Evolutionary conservation across 2,888 invertebrate species (phyloP).

Genomic region (Apamea monoglypha): DNA sequence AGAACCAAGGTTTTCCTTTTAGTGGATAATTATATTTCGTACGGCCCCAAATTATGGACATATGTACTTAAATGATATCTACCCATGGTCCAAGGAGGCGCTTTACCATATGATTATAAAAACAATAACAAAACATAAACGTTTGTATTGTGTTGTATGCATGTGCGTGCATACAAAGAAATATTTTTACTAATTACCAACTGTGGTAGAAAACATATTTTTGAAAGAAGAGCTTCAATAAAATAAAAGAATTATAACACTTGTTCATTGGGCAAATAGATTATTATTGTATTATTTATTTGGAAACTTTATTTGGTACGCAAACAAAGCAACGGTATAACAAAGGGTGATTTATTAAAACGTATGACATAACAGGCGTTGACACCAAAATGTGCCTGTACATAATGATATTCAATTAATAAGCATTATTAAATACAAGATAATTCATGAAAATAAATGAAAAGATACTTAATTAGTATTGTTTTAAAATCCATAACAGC

Average conservation of each 20-base stretch:
- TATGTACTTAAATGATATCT: background rate
- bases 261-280: conserved; percentile 8
- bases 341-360: conserved; percentile 54
- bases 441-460: conserved; percentile 11
- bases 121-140: background rate
- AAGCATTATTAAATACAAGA: conserved; percentile 3
- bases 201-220: background rate
- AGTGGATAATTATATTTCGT: conserved; percentile 24
- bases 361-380: conserved; percentile 18
- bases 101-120: background rate
- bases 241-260: conserved; percentile 1
- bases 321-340: conserved; percentile 47
- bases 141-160: background rate
- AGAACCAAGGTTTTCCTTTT: conserved; percentile 37
- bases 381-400: conserved; percentile 19
- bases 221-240: too few relatives aligned
- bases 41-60: background rate
- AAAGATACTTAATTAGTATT: background rate
- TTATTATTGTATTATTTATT: conserved; percentile 32
- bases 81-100: background rate
- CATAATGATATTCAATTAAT: conserved; percentile 42
- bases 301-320: conserved; percentile 33
- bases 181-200: background rate
- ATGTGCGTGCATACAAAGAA: background rate
- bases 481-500: background rate